phyloP scores from a whole-genome alignment of 37 sponge, comb jelly and placozoan genomes.

The Chondrosia reniformis region DNA sequence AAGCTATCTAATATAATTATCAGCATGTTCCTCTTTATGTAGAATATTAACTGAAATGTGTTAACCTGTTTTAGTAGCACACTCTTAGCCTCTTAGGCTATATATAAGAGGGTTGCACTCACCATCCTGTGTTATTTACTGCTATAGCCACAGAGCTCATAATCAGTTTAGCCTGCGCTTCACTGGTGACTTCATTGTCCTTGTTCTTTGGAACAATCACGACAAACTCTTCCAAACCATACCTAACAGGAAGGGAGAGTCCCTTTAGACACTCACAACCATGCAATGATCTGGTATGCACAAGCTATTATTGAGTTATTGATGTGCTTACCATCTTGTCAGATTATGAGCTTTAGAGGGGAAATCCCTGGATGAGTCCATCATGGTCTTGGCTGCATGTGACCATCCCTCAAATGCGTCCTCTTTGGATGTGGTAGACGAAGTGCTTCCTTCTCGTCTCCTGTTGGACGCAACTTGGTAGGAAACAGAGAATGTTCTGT shows the following conservation, averaged over 20 bases:
- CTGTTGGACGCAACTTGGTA: constrained; percentile 28
- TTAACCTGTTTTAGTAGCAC: neutral
- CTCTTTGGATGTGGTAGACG: no score
- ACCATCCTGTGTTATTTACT: constrained; percentile 81
- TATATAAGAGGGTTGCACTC: no score
- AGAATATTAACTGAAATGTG: neutral
- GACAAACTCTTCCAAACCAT: constrained; percentile 74
- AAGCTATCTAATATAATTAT: no score
- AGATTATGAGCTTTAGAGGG: constrained; percentile 70
- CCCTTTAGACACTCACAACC: neutral
- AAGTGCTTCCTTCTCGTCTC: neutral
- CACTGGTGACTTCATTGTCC: constrained; percentile 49
- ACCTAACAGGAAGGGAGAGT: constrained; percentile 39
- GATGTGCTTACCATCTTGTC: constrained; percentile 69
- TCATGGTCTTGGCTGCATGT: constrained; percentile 51
- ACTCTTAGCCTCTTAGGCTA: no score
- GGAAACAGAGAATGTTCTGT: constrained; percentile 36
- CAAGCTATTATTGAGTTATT: no score
- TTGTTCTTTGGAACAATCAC: constrained; percentile 51
- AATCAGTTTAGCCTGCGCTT: constrained; percentile 77
- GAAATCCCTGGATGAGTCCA: constrained; percentile 58
- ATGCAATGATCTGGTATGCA: no score
- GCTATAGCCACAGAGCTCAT: constrained; percentile 79
- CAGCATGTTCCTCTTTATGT: no score
- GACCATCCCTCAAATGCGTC: constrained; percentile 41